Evolutionary conservation across 1,140 invertebrate species (phyloP), one percentile per base, ranked within the genome.

Genomic region (Helicoverpa armigera): DNA sequence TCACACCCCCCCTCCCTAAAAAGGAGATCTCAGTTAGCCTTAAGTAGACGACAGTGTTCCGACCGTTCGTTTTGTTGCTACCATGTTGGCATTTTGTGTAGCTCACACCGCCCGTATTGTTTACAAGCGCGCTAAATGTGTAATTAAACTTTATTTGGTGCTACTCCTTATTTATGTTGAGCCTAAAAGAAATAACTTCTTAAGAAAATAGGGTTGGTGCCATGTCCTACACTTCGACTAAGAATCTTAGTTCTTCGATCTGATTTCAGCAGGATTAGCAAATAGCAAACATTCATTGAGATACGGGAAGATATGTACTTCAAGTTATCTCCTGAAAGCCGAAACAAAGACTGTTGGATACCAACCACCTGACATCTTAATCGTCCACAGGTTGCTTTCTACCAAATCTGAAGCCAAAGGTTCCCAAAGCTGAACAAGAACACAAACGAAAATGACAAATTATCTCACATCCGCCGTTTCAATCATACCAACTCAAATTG

Each of bases 21-120:
- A 93, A 93, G 92, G 92, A 90, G 90, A 89, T 89, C 87, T 90
- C 89, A 92, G 90, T 91, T 91, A 88, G 89, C 89, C 88, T 88
- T 93, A 90, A 91, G 88, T 89, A 89, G 86, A 81, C 82, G 86
- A 81, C 82, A 84, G 79, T 90, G 90, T 89, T 77, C 75, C 85
- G 58, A 81, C 72, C 83, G 84, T 76, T 84, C 84, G 83, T 90
- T 89, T 87, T 88, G 86, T 69, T 79, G 75, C 48, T 56, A 77
- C 53, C 65, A 56, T 58, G 76, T 70, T 79, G 76, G 65, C 58
- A 60, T 69, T 70, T 67, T 58, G 60, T 70, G 65, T 79, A 48
- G 53, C 76, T 70, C 63, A 79, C 76, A 79, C 61, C 65, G 65
- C 53, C 63, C n/a, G 12, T 79, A 79, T 79, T 79, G 76, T 79